A percentile compares a stretch with the other conserved stretches of the same genome.
These are phyloP conservation scores for Diaphora mendica DNA, from an alignment of 2,888 invertebrate species.

Conservation along the genomic window DNA sequence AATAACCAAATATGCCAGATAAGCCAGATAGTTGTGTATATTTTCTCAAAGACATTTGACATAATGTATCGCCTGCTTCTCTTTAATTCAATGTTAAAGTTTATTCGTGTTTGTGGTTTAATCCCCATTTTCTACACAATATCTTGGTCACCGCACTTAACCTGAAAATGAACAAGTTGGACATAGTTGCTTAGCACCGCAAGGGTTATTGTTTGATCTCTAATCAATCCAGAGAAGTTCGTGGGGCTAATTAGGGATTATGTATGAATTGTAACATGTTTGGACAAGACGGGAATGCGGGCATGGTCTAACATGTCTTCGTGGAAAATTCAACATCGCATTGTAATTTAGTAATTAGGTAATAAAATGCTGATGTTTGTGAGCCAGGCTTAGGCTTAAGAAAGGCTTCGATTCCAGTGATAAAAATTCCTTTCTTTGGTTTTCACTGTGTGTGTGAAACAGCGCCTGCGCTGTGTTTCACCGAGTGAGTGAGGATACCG, in stretches of 20 bases:
- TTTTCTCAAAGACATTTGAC: not conserved
- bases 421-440: not conserved
- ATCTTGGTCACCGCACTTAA: slow-evolving; percentile 27
- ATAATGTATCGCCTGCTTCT: not conserved
- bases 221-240: slow-evolving; percentile 50
- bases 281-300: slow-evolving; percentile 7
- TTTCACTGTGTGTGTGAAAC: not conserved
- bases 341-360: not conserved
- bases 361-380: not conserved
- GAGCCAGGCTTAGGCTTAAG: not conserved
- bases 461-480: no score
- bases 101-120: not conserved
- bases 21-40: not conserved
- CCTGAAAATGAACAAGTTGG: slow-evolving; percentile 53
- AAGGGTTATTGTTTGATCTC: slow-evolving; percentile 55
- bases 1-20: not conserved
- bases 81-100: not conserved
- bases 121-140: not conserved
- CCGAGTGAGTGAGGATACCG: no score
- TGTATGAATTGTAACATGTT: slow-evolving; percentile 26
- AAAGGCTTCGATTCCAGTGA: no score
- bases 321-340: not conserved
- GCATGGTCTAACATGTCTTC: not conserved
- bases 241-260: slow-evolving; percentile 43
- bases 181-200: slow-evolving; percentile 51